These are phyloP conservation scores for Etheostoma spectabile DNA, from an alignment of 2,113 vertebrate species.

Conservation along the genomic window DNA sequence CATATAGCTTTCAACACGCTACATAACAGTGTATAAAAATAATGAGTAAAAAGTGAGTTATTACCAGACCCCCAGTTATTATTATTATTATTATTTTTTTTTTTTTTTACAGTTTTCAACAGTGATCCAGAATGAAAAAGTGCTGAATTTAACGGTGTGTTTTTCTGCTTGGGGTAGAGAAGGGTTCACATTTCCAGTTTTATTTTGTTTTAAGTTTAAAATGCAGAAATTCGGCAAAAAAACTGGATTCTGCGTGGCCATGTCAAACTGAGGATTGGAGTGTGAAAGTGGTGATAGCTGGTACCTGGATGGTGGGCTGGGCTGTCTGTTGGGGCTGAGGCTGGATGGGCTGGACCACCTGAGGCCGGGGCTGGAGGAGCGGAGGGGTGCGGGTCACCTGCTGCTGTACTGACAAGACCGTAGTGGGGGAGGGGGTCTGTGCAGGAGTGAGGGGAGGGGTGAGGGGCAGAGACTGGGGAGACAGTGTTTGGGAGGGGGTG, in stretches of 20 bases:
- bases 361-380: slow-evolving; percentile 90
- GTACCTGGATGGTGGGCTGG: slow-evolving; percentile 79
- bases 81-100: too few species aligned
- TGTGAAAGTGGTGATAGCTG: not conserved
- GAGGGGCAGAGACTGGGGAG: slow-evolving; percentile 72
- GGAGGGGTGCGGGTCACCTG: slow-evolving; percentile 84
- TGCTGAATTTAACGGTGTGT: too few species aligned
- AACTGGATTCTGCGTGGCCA: too few species aligned
- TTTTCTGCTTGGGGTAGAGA: too few species aligned
- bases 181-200: too few species aligned
- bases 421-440: slow-evolving; percentile 68
- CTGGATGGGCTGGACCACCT: slow-evolving; percentile 77
- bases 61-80: too few species aligned
- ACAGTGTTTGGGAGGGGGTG: slow-evolving; percentile 78
- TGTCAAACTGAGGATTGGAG: not conserved
- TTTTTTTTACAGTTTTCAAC: too few species aligned
- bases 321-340: slow-evolving; percentile 74
- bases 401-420: slow-evolving; percentile 50
- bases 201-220: too few species aligned
- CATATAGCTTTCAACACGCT: not conserved
- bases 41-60: not conserved
- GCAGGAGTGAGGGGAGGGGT: slow-evolving; percentile 77
- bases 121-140: too few species aligned
- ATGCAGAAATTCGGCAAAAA: too few species aligned
- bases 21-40: not conserved